Base-by-base conservation (phyloP, 2,888 invertebrate genomes). In the Parnassius mnemosyne region DNA sequence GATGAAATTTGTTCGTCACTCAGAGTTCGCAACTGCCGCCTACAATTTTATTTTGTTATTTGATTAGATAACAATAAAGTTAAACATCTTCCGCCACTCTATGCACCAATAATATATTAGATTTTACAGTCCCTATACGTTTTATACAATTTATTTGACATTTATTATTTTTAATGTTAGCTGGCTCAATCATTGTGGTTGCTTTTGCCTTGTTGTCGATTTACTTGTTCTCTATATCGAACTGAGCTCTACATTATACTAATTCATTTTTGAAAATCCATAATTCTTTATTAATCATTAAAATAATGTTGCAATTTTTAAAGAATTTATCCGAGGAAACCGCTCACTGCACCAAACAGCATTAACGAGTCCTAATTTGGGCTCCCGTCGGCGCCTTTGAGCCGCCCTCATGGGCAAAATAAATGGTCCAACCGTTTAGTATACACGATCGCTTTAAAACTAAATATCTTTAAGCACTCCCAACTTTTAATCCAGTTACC, bases 1-100 rank as follows among this genome's bases (percentile, higher is more conserved):
- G 68, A 67, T 69, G 71, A 74, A 78, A 72, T 78, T 78, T 74
- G 76, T 76, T 71, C 75, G 69, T 77, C 79, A 77, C 73, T 78
- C 68, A 13, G 42, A 34, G 49, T 41, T 3, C 54, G 55, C 62
- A 53, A 44, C 50, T 54, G 50, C 46, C 54, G 51, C 44, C 9
- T 10, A 7, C 34, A 16, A 13, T 47, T 54, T 63, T 51, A 52
- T 55, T 59, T 59, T 25, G 46, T 63, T 59, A 58, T 16, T 16
- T 16, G 16, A 16, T 62, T 54, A 58, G 57, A 62, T 62, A 62
- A 62, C 53, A 54, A 58, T 62, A 54, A 57, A 62, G 13, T 49
- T 62, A 42, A 62, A 58, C 50, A 16, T 34, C 10, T 34, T 1
- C 44, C 16, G n/a, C 13, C 41, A 13, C 61, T 42, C 34, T 50